phyloP scores from a whole-genome alignment of 1,140 invertebrate genomes.

The Oncopeltus fasciatus region DNA sequence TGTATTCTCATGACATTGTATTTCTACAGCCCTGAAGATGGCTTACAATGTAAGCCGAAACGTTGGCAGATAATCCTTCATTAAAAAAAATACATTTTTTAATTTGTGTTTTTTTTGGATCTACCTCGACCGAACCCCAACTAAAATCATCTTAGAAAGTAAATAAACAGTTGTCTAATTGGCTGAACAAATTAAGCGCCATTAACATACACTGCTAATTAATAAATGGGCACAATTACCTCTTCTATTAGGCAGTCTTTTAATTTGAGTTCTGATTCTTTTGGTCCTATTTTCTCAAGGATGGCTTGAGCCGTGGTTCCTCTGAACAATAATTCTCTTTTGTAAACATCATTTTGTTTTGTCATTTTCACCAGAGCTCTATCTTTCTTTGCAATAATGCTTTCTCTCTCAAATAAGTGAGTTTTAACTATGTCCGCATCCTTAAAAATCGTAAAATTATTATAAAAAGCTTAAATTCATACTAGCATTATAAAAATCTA shows the following conservation, averaged over 20 bases:
- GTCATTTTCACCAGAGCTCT: conserved; percentile 2
- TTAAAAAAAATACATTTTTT: too few relatives aligned
- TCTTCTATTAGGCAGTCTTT: background rate
- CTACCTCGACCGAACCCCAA: too few relatives aligned
- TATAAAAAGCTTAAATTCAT: background rate
- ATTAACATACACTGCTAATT: background rate
- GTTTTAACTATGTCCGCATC: conserved; percentile 8
- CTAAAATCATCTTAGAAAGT: too few relatives aligned
- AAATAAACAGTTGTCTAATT: background rate
- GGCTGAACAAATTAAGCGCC: background rate
- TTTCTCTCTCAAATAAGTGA: conserved; percentile 5
- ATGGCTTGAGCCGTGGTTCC: background rate
- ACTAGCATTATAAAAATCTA: background rate
- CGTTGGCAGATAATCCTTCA: too few relatives aligned
- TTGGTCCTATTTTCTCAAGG: background rate
- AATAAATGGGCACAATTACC: background rate
- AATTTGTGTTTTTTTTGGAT: too few relatives aligned
- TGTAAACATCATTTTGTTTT: conserved; percentile 7
- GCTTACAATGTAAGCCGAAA: too few relatives aligned
- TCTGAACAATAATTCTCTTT: background rate
- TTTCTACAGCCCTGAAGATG: too few relatives aligned
- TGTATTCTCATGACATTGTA: too few relatives aligned
- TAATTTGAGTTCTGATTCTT: background rate
- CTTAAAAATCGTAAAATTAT: background rate
- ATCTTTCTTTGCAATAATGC: conserved; percentile 5